phyloP scores from a whole-genome alignment of 2,113 vertebrate genomes.

The Maylandia zebra region DNA sequence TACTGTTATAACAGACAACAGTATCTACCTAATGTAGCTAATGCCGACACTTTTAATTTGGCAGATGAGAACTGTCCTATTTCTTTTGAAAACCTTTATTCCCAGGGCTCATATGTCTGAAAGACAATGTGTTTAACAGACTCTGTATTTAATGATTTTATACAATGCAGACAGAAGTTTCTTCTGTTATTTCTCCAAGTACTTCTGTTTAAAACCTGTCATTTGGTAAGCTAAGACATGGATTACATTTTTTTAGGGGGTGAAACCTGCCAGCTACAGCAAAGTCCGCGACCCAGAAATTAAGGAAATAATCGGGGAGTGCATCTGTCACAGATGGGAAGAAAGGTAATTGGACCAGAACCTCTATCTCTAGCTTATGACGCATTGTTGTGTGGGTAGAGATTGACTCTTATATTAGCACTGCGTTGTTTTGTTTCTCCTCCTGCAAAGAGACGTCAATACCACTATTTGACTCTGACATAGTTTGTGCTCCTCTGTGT shows the following conservation, averaged over 20 bases:
- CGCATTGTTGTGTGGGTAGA: background rate
- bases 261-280: conserved; percentile 94
- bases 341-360: conserved; percentile 81
- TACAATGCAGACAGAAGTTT: background rate
- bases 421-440: background rate
- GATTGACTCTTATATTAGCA: background rate
- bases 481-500: background rate
- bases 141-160: background rate
- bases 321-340: conserved; percentile 94
- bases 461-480: conserved; percentile 5
- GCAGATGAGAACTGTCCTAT: background rate
- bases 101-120: background rate
- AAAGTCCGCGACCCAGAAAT: conserved; percentile 96
- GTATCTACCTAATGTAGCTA: background rate
- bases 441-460: background rate
- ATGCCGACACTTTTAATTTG: background rate
- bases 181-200: background rate
- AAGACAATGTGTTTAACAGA: background rate
- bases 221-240: background rate
- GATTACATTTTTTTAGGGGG: conserved; percentile 73
- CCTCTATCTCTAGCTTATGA: background rate
- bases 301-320: conserved; percentile 97
- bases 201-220: background rate
- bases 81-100: background rate
- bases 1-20: background rate